Evolutionary conservation across 2,113 vertebrate species (phyloP), one percentile per base, ranked within the genome.

Genomic region (Philantomba maxwellii): DNA sequence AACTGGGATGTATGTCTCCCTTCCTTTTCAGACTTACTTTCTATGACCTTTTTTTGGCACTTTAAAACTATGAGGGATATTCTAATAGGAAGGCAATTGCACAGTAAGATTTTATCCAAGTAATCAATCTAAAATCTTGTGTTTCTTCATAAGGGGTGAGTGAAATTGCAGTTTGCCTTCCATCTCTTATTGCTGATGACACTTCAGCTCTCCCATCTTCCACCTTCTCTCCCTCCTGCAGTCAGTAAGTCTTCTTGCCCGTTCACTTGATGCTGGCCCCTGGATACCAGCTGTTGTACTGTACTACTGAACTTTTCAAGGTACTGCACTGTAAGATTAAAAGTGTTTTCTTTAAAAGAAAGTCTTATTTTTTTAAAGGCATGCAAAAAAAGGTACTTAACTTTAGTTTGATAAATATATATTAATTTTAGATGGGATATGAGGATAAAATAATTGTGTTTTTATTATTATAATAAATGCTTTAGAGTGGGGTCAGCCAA

Each of bases 331-430:
- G 36, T 75, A 75, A 75, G 70, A 75, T 75, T 43, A 75, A 14
- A 75, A 14, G 36, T 75, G 39, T 43, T 75, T 75, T 14, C 70
- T 43, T 43, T 3, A 75, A 75, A 92, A 92, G 94, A 92, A 95
- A 88, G 73, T 53, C 15, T 33, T 64, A 36, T 77, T 92, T 66
- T 84, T 87, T 90, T 14, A 90, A 77, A 86, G 49, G 3, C 36
- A 89, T 39, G 17, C 7, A 45, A 64, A 93, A 93, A 96, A 95
- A 17, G 55, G 57, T 66, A 91, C 80, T 96, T 89, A 43, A 96
- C 73, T 70, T 70, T 39, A 39, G n/a, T 36, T 92, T 78, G 23
- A 75, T n/a, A 83, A 81, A 51, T 51, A 53, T 21, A n/a, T 17
- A 94, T 43, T 66, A 43, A 87, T 84, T 94, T 96, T 81, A 85